Conservation (phyloP, 2,113 vertebrate species). For the Dicerorhinus sumatrensis region DNA sequence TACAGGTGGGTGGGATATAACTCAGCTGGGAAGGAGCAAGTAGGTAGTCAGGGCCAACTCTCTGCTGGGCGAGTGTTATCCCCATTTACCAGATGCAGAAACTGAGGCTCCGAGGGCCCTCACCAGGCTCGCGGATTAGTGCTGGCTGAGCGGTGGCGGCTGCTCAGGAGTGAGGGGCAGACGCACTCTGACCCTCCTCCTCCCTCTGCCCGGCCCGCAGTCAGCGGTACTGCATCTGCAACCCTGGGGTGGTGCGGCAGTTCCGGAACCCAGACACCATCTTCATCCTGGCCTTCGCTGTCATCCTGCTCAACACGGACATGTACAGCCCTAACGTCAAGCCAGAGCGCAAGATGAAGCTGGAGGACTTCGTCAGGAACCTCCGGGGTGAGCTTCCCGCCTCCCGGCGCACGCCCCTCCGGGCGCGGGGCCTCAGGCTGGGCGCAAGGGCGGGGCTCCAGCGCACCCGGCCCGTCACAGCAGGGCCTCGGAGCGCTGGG, state of each 20-base stretch:
- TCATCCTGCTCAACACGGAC: constrained; percentile 99
- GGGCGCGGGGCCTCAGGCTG: not conserved
- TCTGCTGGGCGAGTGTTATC: not conserved
- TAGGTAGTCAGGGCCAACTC: not conserved
- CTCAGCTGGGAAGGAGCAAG: fast-evolving
- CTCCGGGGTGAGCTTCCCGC: constrained; percentile 90
- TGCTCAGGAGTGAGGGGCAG: not conserved
- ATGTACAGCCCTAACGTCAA: constrained; percentile 99
- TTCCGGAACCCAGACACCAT: constrained; percentile 99
- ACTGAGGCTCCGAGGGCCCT: fast-evolving
- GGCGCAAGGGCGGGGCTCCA: not conserved
- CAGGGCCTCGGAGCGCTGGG: too few species aligned
- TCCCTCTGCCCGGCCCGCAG: constrained; percentile 79
- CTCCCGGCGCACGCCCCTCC: too few species aligned
- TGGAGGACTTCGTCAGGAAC: constrained; percentile 99
- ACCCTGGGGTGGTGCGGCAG: constrained; percentile 96
- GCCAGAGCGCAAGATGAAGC: constrained; percentile 98
- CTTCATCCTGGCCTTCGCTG: constrained; percentile 98
- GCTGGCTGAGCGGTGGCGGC: too few species aligned
- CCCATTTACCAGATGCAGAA: not conserved
- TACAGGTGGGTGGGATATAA: not conserved
- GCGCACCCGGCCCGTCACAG: not conserved
- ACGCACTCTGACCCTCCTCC: not conserved
- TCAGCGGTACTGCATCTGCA: constrained; percentile 99
- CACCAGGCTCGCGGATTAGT: too few species aligned